Evolutionary conservation across 2,888 invertebrate species (phyloP), one percentile per base, ranked within the genome.

Genomic region (Antitype chi): DNA sequence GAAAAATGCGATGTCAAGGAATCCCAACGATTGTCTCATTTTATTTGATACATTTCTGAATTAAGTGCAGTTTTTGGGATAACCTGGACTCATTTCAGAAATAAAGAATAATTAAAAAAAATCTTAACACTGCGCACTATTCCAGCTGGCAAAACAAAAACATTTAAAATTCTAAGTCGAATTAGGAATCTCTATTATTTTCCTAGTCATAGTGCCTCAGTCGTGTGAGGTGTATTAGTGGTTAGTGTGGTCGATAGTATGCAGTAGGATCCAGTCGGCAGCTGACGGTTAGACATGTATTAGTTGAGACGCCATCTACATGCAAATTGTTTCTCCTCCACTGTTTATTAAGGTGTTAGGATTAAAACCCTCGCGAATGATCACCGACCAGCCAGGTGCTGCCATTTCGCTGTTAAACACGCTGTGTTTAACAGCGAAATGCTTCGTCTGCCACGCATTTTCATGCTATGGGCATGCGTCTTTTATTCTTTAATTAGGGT

Each of bases 261-360:
- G 94, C 92, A 92, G 93, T 93, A 93, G 91, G 87, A 94, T 94
- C 94, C 94, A 94, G 95, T 93, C 90, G 82, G 94, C 95, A 96
- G 94, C 93, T 96, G 95, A 94, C 90, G 90, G 89, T 87, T 87
- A 92, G 91, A 91, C 89, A 84, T 89, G 91, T 94, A 94, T 94
- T 94, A 95, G 91, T 84, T 79, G 85, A 90, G 88, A 90, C 90
- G 89, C 91, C 91, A 94, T 95, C 93, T 93, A 93, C 92, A 96
- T 95, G 93, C 91, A 94, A 95, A 95, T 95, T 90, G 91, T 92
- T 91, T 91, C 86, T 84, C 78, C 78, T 69, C 80, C 79, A 71
- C 81, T 75, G 84, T 89, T 88, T 90, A 91, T 91, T 90, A 90
- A 91, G 88, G 91, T 89, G 90, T 94, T 93, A 92, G 91, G 88